Conservation (phyloP, 2,797 vertebrate genomes). For the Semaprochilodus insignis region DNA sequence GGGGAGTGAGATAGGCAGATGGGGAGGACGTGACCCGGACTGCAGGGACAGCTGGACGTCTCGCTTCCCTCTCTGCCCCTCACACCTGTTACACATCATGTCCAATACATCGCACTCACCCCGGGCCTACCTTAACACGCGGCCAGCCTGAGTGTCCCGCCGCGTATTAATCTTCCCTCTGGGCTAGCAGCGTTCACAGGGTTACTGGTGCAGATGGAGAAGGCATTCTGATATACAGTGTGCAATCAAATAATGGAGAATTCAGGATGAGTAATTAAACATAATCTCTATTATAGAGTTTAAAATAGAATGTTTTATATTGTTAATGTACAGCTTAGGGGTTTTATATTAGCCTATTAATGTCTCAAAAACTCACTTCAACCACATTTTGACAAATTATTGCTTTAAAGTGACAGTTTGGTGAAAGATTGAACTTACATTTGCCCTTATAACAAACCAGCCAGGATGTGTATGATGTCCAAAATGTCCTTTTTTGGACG, state of each 20-base stretch:
- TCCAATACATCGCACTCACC: constrained; percentile 79
- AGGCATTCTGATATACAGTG: background rate
- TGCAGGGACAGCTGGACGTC: constrained; percentile 80
- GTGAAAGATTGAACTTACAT: too few relatives aligned
- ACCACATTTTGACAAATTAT: too few relatives aligned
- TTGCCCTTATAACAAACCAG: too few relatives aligned
- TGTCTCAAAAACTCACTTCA: too few relatives aligned
- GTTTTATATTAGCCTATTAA: too few relatives aligned
- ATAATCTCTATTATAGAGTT: background rate
- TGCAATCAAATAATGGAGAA: too few relatives aligned
- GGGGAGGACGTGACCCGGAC: constrained; percentile 76
- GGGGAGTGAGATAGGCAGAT: constrained; percentile 71
- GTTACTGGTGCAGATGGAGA: constrained; percentile 4
- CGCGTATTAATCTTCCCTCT: constrained; percentile 27
- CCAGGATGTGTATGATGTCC: too few relatives aligned
- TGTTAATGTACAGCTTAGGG: too few relatives aligned
- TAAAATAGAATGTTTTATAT: background rate
- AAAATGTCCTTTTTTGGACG: too few relatives aligned
- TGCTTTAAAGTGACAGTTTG: too few relatives aligned
- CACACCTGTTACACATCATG: constrained; percentile 89
- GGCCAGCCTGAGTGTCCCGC: background rate
- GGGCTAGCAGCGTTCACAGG: background rate
- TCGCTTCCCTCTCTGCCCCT: constrained; percentile 68
- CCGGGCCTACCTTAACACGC: constrained; percentile 51
- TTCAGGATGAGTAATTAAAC: background rate